Percentiles rank a stretch among this genome's conserved stretches.
Conservation (phyloP, 2,888 invertebrate genomes). For the Scaptomyza cyrtandrae region DNA sequence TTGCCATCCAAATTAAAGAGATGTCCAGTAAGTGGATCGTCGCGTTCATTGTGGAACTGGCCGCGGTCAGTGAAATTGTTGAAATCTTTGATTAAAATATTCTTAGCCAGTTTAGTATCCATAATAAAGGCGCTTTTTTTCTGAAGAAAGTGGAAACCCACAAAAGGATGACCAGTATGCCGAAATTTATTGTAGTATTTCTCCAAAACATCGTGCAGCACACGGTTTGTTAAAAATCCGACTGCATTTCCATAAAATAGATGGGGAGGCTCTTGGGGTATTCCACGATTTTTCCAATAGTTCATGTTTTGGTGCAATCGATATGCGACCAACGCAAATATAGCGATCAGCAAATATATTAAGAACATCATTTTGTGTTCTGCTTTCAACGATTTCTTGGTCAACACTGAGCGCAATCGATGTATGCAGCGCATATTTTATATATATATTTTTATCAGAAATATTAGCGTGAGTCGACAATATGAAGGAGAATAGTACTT, state of each 20-base stretch:
- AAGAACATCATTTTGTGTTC: conserved; percentile 37
- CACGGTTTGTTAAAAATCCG: conserved; percentile 48
- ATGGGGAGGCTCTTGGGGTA: conserved; percentile 53
- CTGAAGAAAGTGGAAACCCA: conserved; percentile 67
- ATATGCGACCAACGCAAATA: conserved; percentile 49
- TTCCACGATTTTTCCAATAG: conserved; percentile 54
- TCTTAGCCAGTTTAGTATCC: conserved; percentile 63
- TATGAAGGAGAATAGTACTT: neutral
- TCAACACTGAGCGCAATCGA: conserved; percentile 7
- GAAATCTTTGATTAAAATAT: conserved; percentile 71
- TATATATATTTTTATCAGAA: neutral
- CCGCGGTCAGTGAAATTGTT: conserved; percentile 82
- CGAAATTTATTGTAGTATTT: conserved; percentile 60
- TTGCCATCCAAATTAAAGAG: conserved; percentile 82
- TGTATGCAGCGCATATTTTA: neutral
- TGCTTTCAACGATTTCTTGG: neutral
- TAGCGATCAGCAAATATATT: conserved; percentile 48
- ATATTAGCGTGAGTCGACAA: too few relatives aligned
- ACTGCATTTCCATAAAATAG: conserved; percentile 48
- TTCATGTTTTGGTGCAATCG: conserved; percentile 38
- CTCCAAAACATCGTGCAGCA: conserved; percentile 17
- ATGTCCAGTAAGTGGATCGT: conserved; percentile 82
- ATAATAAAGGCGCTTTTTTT: conserved; percentile 56
- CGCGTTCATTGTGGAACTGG: conserved; percentile 74
- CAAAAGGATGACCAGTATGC: conserved; percentile 46